Percentiles rank a stretch among this genome's conserved stretches.
These are phyloP conservation scores for Bujurquina vittata DNA, from an alignment of 2,113 vertebrate genomes.

Conservation along the genomic window DNA sequence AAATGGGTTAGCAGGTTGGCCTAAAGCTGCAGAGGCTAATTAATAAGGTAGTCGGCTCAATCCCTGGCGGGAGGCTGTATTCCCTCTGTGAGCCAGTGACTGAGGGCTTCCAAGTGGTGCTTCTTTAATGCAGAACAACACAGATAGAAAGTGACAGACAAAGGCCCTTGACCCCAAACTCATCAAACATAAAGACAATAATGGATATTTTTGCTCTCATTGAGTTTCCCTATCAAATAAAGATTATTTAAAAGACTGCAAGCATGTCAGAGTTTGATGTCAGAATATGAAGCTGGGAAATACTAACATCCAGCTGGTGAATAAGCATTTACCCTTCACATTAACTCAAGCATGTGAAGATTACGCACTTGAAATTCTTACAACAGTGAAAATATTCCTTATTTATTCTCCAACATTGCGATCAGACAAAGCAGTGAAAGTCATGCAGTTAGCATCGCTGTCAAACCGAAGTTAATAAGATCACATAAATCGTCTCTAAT, in stretches of 20 bases:
- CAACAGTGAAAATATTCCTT: background rate
- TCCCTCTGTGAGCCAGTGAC: conserved; percentile 55
- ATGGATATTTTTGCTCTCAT: background rate
- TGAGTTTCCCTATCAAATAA: background rate
- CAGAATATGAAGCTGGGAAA: background rate
- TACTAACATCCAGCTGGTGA: background rate
- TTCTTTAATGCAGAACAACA: conserved; percentile 36
- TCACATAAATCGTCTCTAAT: background rate
- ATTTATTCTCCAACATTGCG: background rate
- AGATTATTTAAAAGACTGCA: background rate
- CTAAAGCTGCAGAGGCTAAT: conserved; percentile 75
- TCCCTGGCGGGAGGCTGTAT: conserved; percentile 57
- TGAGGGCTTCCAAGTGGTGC: conserved; percentile 44
- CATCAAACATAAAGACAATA: conserved; percentile 7
- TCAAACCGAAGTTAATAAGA: background rate
- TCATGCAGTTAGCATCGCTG: background rate
- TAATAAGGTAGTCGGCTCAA: conserved; percentile 70
- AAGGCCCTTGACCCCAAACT: conserved; percentile 65
- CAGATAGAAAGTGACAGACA: conserved; percentile 49
- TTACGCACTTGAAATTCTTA: background rate
- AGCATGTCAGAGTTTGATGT: background rate
- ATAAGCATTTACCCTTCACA: background rate
- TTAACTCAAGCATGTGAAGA: background rate
- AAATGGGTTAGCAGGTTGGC: conserved; percentile 79
- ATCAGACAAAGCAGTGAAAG: background rate